A percentile compares a stretch with the other conserved stretches of the same genome.
Evolutionary conservation across 2,797 vertebrate genomes (phyloP).

Genomic region (Siniperca undulata): DNA sequence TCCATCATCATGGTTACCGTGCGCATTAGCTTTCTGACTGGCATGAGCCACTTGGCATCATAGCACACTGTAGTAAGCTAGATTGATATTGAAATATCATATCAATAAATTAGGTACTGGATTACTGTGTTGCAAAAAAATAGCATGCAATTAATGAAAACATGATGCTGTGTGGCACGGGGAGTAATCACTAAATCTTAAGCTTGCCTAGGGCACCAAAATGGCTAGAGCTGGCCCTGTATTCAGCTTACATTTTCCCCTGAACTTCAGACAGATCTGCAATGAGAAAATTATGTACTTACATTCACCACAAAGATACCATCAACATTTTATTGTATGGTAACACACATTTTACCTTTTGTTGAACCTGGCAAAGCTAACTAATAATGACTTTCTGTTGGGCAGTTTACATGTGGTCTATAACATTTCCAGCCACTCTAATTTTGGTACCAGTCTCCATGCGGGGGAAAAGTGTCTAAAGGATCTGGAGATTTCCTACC

Average conservation of each 20-base stretch:
- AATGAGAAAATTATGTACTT: conserved; percentile 17
- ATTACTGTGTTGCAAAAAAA: too few relatives aligned
- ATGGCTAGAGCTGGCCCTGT: not conserved
- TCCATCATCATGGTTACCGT: too few relatives aligned
- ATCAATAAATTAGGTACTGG: too few relatives aligned
- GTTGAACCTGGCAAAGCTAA: conserved; percentile 18
- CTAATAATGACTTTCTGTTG: conserved; percentile 21
- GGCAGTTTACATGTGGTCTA: not conserved
- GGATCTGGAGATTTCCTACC: not conserved
- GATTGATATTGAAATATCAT: too few relatives aligned
- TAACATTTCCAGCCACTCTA: conserved; percentile 9
- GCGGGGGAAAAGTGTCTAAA: not conserved
- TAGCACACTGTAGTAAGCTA: too few relatives aligned
- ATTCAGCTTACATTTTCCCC: conserved; percentile 42
- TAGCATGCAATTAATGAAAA: too few relatives aligned
- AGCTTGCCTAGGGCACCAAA: too few relatives aligned
- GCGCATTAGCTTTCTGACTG: too few relatives aligned
- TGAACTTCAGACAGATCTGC: conserved; percentile 18
- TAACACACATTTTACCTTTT: conserved; percentile 17
- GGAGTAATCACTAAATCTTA: too few relatives aligned
- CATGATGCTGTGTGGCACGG: too few relatives aligned
- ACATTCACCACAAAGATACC: conserved; percentile 11
- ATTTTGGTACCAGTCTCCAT: not conserved
- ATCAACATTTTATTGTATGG: conserved; percentile 22
- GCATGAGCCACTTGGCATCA: too few relatives aligned